Percentiles rank a stretch among this genome's conserved stretches.
These are phyloP conservation scores for Xenops minutus DNA, from an alignment of 2,797 vertebrate genomes.

Conservation along the genomic window DNA sequence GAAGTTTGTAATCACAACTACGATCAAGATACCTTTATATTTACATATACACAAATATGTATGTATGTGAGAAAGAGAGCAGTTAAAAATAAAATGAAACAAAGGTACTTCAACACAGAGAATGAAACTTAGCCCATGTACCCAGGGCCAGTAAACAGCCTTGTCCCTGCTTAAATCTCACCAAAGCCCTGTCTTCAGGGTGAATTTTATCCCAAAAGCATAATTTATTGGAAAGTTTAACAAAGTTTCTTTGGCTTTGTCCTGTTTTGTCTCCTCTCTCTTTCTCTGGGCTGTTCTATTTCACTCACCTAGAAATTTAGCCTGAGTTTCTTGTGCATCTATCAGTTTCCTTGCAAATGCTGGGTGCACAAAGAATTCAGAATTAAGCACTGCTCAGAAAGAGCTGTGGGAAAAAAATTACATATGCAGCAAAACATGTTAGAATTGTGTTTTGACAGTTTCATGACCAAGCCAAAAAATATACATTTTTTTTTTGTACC, in stretches of 20 bases:
- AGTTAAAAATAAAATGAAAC: constrained; percentile 36
- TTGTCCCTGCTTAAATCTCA: background rate
- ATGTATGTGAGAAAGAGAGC: background rate
- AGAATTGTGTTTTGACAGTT: constrained; percentile 63
- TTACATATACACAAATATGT: background rate
- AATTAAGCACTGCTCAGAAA: constrained; percentile 48
- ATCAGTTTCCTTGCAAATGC: background rate
- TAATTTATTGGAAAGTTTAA: background rate
- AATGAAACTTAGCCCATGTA: background rate
- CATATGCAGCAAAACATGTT: constrained; percentile 70
- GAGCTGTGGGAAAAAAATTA: constrained; percentile 78
- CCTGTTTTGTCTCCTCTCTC: background rate
- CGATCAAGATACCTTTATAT: constrained; percentile 65
- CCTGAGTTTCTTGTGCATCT: background rate
- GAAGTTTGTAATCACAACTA: constrained; percentile 73
- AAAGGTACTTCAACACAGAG: background rate
- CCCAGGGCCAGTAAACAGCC: background rate
- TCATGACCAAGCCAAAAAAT: constrained; percentile 59
- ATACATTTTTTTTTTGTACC: constrained; percentile 56
- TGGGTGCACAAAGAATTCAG: constrained; percentile 30
- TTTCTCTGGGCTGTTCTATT: background rate
- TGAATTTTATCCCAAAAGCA: background rate
- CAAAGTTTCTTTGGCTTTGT: background rate
- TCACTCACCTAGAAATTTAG: background rate
- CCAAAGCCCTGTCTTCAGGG: background rate